Base-by-base conservation (phyloP, 2,888 invertebrate species). In the Cerastoderma edule region DNA sequence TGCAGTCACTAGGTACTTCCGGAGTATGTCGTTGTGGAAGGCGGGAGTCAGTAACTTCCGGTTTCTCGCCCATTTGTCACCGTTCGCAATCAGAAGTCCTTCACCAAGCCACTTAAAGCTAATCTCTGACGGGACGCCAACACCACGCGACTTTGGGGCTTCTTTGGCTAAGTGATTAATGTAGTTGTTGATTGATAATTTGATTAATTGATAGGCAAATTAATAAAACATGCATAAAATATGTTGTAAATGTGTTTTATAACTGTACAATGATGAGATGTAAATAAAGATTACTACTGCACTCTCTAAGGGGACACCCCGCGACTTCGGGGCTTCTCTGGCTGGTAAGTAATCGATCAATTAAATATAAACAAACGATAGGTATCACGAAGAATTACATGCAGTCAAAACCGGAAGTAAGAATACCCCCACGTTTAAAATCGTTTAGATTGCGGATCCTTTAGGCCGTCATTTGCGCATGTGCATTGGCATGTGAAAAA, bases 21-120 rank as follows among this genome's bases (percentile, higher is more conserved):
- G 74, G 4, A 87, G 74, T 35, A 86, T 84, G 66, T 85, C 84
- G 79, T 83, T 85, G 54, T 87, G 78, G 78, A 81, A 79, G 8
- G 82, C 82, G 56, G 83, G 85, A 46, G 88, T 80, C 54, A 85
- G 72, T 1, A 88, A 78, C 32, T 86, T 75, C 28, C 88, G 71
- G 53, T 85, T 87, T n/a, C 88, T 72, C 1, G 83, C 73, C 87
- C 88, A 88, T 33, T 66, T 77, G 27, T 82, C 66, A 10, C 85
- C 85, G 60, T 86, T 86, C 27, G 85, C 78, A 6, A 88, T 80
- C 16, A 88, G 76, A 6, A 88, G 69, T 2, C 88, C 88, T 33
- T 87, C 86, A 6, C 88, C 88, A n/a, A 88, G 67, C 87, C 88
- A 88, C 16, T 78, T 77, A n/a, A 86, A n/a, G 10, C 86, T 90